Percentiles rank a stretch among this genome's conserved stretches.
These are phyloP conservation scores for Nycteola revayana DNA, from an alignment of 2,888 invertebrate species.

Conservation along the genomic window DNA sequence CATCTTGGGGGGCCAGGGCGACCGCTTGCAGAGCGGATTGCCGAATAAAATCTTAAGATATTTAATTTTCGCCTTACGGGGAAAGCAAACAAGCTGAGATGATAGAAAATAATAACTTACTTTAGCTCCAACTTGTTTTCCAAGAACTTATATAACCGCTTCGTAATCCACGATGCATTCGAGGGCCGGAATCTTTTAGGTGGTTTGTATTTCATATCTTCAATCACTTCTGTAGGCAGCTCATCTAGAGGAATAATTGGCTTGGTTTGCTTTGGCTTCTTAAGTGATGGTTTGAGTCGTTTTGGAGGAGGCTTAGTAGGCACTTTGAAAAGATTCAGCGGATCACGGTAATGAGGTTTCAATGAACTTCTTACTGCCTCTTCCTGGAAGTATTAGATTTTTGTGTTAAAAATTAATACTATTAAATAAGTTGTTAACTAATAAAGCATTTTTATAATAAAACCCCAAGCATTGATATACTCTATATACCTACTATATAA, in stretches of 20 bases:
- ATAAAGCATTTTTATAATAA: too few species aligned
- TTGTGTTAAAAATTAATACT: too few species aligned
- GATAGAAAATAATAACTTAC: slow-evolving; percentile 59
- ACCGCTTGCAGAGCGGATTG: too few species aligned
- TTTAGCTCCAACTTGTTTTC: slow-evolving; percentile 63
- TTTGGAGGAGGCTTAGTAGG: slow-evolving; percentile 39
- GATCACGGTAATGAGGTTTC: slow-evolving; percentile 30
- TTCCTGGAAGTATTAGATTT: slow-evolving; percentile 48
- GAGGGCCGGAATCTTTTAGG: slow-evolving; percentile 61
- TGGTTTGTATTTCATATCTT: slow-evolving; percentile 67
- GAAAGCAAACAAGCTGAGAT: too few species aligned
- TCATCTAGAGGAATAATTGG: slow-evolving; percentile 30
- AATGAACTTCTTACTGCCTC: slow-evolving; percentile 45
- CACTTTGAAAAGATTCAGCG: slow-evolving; percentile 44
- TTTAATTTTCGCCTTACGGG: too few species aligned
- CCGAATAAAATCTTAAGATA: too few species aligned
- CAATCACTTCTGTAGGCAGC: slow-evolving; percentile 51
- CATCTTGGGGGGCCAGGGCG: too few species aligned
- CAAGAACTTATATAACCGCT: slow-evolving; percentile 61
- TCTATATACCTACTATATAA: too few species aligned
- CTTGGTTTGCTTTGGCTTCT: slow-evolving; percentile 38
- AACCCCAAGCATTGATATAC: too few species aligned
- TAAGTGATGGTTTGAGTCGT: slow-evolving; percentile 22
- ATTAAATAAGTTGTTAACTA: too few species aligned
- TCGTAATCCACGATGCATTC: slow-evolving; percentile 68